Base-by-base conservation (phyloP, 2,797 vertebrate genomes). In the Poecilia picta region DNA sequence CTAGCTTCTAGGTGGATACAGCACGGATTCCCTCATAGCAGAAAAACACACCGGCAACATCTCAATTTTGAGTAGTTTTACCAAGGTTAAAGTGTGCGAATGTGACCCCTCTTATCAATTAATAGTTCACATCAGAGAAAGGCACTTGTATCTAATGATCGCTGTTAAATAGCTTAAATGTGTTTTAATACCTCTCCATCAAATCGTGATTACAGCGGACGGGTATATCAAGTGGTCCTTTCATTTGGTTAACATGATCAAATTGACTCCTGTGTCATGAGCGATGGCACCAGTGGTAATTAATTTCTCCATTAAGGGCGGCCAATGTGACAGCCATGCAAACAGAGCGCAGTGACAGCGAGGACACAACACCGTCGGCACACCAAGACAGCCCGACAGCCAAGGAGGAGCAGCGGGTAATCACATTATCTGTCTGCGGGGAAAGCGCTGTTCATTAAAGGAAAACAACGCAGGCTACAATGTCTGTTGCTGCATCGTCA, bases 291-390 rank as follows among this genome's bases (percentile, higher is more conserved):
- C 86, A 87, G 82, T 86, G 86, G 93, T 94, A 96, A 95, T 96
- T 96, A 94, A 95, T 96, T 96, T 95, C 94, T 95, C 92, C 92
- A 96, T 95, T 96, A 95, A 93, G 87, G 91, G 80, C 88, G 91
- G 93, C 90, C 91, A 89, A 92, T 94, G 93, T 94, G 95, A 94
- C 95, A 94, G 91, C 92, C 92, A 91, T 92, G 92, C 94, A 96
- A 96, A 96, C 95, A 95, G 88, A 94, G 90, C 74, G 5, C 85
- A 88, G 90, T 88, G 91, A 92, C 89, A 83, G 87, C 88, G 90
- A 93, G 88, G 88, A 94, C 92, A 84, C 88, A 86, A 93, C 86
- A 94, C 94, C 94, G 94, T 93, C 87, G 88, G 88, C 91, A 93
- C 95, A 93, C 89, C 92, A 89, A 92, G 89, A 92, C 91, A 93